Base-by-base conservation (phyloP, 2,888 invertebrate genomes). In the Calliopum simillimum region DNA sequence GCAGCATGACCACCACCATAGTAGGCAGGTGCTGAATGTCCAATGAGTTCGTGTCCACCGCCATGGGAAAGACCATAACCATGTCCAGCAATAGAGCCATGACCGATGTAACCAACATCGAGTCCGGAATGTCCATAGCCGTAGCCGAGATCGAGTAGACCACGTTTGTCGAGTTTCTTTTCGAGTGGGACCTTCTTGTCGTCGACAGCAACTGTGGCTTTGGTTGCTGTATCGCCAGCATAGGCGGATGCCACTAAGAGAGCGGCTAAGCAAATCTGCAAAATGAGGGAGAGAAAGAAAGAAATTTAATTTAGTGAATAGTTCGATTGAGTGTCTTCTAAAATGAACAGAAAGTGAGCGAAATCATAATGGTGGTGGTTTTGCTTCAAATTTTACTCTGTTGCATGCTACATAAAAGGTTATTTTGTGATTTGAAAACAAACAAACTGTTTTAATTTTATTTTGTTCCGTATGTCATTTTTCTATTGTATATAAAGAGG, bases 151-250 rank as follows among this genome's bases (percentile, higher is more conserved):
- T 92, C 91, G 71, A 93, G 88, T 78, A 94, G 89, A 77, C 94
- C 94, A 78, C 94, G 92, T 87, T 94, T 94, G 87, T 93, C 93
- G 85, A 93, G 89, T 86, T 94, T 94, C 89, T 94, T 93, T 75
- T 92, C 92, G 76, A 89, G 85, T 69, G 90, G 88, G 79, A 88
- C 88, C 79, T 88, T 89, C 81, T 88, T 88, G 75, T 80, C 80
- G 85, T 70, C 73, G 5, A 71, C 47, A 13, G 69, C 69, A 21
- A 64, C 47, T 85, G 89, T 89, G 6, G 74, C 44, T 88, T 89
- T 74, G 16, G 74, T 73, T 43, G 62, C 78, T 85, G 90, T 89
- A 86, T 91, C 91, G 88, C 91, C 90, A 79, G 90, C 93, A 81
- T 84, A 86, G 74, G 88, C 87, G 75, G 91, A 91, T 85, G 91